Conservation (phyloP, 2,113 vertebrate species). For the Cheirogaleus medius region DNA sequence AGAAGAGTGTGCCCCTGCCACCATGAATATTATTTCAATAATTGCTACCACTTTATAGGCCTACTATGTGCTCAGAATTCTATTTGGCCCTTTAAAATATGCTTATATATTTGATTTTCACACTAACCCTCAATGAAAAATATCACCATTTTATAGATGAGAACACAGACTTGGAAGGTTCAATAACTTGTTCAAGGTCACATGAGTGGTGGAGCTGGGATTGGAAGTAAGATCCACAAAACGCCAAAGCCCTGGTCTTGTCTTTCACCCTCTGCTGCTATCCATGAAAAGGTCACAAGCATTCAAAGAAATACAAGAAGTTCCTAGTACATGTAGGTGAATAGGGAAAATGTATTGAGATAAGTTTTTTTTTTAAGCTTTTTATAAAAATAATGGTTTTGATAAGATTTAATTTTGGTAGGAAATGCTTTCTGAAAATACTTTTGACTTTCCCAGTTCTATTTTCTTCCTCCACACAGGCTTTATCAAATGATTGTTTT, state of each 20-base stretch:
- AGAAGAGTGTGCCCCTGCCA: neutral
- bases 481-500: constrained; percentile 66
- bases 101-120: neutral
- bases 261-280: neutral
- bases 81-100: neutral
- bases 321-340: neutral
- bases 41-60: fast-evolving
- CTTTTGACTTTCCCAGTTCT: constrained; percentile 13
- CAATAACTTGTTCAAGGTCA: neutral
- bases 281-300: neutral
- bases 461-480: constrained; percentile 20
- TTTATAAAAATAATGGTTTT: constrained; percentile 12
- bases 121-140: neutral
- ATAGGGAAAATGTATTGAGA: neutral
- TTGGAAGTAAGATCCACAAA: neutral
- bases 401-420: constrained; percentile 36
- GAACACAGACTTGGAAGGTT: neutral
- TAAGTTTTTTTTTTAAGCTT: neutral
- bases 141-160: neutral
- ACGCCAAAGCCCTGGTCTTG: neutral
- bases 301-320: neutral
- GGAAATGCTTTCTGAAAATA: constrained; percentile 60
- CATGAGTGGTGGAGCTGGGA: neutral
- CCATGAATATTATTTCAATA: neutral
- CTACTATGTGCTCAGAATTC: neutral